Base-by-base conservation (phyloP, 2,113 vertebrate species). In the Solea senegalensis region DNA sequence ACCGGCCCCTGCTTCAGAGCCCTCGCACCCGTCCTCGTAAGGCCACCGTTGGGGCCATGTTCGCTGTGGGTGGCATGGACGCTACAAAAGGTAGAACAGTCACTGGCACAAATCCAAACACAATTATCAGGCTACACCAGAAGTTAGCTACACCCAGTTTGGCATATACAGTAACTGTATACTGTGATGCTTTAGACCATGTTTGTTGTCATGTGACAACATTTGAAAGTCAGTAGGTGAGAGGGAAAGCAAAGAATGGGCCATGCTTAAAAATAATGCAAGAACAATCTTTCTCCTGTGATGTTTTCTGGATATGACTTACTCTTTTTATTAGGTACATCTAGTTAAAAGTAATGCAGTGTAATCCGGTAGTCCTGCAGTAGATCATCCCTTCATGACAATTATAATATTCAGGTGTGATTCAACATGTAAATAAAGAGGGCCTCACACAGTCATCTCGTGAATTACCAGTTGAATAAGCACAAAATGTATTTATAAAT, bases 1-100 rank as follows among this genome's bases (percentile, higher is more conserved):
- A 96, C 63, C 92, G 95, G 53, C 96, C 97, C 40, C 94, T 97
- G 91, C 92, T 99, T 78, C 97, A 99, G 88, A 99, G 96, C 84
- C 96, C 96, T 43, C 95, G 98, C 65, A 99, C 97, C 2, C 96
- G 97, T 53, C 97, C 98, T 52, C 95, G 98, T 70, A 99, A 98
- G 89, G 97, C 97, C 63, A 99, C 98, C 0, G 97, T 99, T 8
- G 97, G 98, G 2, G 94, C 94, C 50, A 93, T 99, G 90, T 99
- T 99, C 72, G 96, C 97, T 2, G 96, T 99, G 51, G 98, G 98
- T 62, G 98, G 97, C 83, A 98, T 98, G 96, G 97, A 99, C 62
- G 97, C 97, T 67, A 96, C 96, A 0, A 99, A 99, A 96, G 94
- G 94, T 93, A 80, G 13, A 59, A 45, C 57, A 39, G 10, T 9